Conservation (phyloP, 2,888 invertebrate species). For the Megastigmus dorsalis region DNA sequence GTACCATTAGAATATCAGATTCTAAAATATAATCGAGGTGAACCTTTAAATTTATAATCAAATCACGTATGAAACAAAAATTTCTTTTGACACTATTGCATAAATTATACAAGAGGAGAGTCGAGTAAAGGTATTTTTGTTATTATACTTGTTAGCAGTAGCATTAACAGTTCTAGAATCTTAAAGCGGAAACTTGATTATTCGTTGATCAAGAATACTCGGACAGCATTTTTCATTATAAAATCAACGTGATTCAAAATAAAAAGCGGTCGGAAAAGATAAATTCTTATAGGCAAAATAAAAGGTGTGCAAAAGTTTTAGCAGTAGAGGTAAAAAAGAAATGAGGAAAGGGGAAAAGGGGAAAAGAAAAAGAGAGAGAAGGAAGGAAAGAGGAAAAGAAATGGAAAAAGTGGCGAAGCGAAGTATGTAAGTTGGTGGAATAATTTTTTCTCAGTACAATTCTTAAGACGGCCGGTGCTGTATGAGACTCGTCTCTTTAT, state of each 20-base stretch:
- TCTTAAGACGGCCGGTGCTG: conserved; percentile 9
- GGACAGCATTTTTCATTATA: too few species aligned
- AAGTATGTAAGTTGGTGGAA: conserved; percentile 23
- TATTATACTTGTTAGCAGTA: too few species aligned
- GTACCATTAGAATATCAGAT: too few species aligned
- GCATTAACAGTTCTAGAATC: too few species aligned
- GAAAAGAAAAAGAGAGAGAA: neutral
- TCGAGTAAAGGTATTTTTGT: too few species aligned
- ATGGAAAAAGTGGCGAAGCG: neutral
- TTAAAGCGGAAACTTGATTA: too few species aligned
- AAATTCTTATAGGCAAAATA: neutral
- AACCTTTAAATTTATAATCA: too few species aligned
- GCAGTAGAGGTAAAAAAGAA: neutral
- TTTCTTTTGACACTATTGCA: too few species aligned
- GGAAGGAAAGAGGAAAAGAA: neutral
- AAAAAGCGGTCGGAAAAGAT: neutral
- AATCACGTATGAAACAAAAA: too few species aligned
- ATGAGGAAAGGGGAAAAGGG: neutral
- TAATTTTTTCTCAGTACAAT: conserved; percentile 35
- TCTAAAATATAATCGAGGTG: too few species aligned
- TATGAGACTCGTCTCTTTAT: conserved; percentile 32
- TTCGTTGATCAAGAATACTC: too few species aligned
- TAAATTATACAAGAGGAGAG: too few species aligned
- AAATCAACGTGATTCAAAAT: neutral
- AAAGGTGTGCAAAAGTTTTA: neutral